Percentiles rank a stretch among this genome's conserved stretches.
phyloP scores from a whole-genome alignment of 2,797 vertebrate genomes.

The Chloroceryle amazona region DNA sequence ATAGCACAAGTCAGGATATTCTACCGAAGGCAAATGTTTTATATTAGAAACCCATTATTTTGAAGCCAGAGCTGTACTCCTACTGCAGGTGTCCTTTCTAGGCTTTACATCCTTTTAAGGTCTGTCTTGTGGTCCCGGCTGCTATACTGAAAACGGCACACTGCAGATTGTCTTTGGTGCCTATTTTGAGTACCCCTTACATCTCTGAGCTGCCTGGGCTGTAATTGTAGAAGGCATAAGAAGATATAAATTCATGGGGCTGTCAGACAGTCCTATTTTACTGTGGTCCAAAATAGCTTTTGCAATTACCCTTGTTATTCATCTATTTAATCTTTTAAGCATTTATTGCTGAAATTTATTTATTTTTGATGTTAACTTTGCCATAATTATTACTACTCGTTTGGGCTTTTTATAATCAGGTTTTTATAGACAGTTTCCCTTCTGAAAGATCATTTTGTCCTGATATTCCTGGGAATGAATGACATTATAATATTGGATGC shows the following conservation, averaged over 20 bases:
- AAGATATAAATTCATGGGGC: background rate
- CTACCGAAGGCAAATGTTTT: conserved; percentile 2
- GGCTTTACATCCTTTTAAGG: background rate
- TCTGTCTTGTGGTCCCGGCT: background rate
- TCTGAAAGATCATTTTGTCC: conserved; percentile 16
- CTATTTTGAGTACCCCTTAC: background rate
- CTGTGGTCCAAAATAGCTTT: background rate
- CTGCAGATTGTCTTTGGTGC: background rate
- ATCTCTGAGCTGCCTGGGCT: background rate
- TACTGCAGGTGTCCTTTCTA: background rate
- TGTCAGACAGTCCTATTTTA: background rate
- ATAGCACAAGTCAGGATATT: background rate
- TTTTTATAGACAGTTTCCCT: background rate
- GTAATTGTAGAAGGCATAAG: background rate
- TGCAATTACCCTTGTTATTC: background rate
- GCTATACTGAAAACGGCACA: background rate
- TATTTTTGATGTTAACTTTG: background rate
- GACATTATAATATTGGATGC: background rate
- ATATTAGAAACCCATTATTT: background rate
- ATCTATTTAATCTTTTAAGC: background rate
- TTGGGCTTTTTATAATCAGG: background rate
- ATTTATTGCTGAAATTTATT: background rate
- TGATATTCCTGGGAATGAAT: conserved; percentile 21
- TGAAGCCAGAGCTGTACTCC: background rate
- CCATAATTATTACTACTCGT: background rate